Evolutionary conservation across 2,113 vertebrate genomes (phyloP).

Genomic region (Lampris megalopsis): DNA sequence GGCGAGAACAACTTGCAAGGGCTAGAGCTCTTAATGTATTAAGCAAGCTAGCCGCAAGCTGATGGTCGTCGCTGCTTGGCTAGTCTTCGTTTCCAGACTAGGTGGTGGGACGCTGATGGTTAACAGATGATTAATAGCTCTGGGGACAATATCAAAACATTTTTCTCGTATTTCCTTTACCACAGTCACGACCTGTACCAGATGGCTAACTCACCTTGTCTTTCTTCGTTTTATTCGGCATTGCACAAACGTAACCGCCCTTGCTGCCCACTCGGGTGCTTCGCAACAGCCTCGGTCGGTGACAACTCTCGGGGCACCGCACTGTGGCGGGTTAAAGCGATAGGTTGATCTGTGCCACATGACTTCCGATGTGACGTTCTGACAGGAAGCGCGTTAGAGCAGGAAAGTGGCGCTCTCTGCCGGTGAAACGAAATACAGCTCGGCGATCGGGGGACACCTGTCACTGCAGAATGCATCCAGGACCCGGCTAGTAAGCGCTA

Average conservation of each 20-base stretch:
- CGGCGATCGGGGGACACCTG: no score
- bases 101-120: slow-evolving; percentile 42
- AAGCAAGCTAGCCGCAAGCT: slow-evolving; percentile 53
- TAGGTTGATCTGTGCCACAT: slow-evolving; percentile 73
- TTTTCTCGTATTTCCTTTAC: not conserved
- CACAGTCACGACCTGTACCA: rapidly evolving
- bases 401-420: slow-evolving; percentile 24
- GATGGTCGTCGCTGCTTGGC: slow-evolving; percentile 41
- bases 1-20: not conserved
- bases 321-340: slow-evolving; percentile 55
- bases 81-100: slow-evolving; percentile 27
- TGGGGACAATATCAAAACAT: no score
- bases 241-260: slow-evolving; percentile 79
- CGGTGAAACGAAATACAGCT: not conserved
- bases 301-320: slow-evolving; percentile 68
- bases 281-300: slow-evolving; percentile 65
- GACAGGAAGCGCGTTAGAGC: not conserved
- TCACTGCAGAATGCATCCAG: not conserved
- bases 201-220: slow-evolving; percentile 87
- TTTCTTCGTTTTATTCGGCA: slow-evolving; percentile 98
- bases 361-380: slow-evolving; percentile 11
- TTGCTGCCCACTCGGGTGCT: slow-evolving; percentile 64
- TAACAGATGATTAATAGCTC: no score
- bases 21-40: slow-evolving; percentile 30
- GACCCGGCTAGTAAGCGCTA: no score